Conservation (phyloP, 2,797 vertebrate species). For the Hypotaenidia okinawae region DNA sequence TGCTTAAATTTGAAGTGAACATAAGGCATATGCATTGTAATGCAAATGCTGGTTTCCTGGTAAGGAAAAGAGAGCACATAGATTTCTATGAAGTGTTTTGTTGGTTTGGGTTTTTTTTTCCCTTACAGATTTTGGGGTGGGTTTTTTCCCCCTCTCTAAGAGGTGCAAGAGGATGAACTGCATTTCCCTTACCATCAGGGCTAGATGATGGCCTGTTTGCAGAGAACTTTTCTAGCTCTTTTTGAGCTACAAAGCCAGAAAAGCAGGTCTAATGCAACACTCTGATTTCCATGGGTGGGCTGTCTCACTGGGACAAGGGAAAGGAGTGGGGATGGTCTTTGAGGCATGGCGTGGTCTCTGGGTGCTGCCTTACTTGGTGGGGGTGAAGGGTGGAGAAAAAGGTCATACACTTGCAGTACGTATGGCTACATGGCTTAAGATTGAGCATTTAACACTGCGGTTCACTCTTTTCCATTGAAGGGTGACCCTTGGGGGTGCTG, state of each 20-base stretch:
- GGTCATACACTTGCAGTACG: not conserved
- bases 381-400: not conserved
- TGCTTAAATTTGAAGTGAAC: not conserved
- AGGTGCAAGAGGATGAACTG: not conserved
- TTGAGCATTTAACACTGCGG: not conserved
- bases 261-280: not conserved
- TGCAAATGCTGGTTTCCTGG: not conserved
- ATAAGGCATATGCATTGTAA: not conserved
- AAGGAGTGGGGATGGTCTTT: not conserved
- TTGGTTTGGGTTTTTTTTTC: no score
- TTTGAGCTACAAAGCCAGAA: not conserved
- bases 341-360: not conserved
- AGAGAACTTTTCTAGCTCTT: not conserved
- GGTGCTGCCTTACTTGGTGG: not conserved
- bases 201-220: not conserved
- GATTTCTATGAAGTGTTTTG: not conserved
- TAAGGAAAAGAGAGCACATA: not conserved
- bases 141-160: not conserved
- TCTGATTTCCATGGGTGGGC: not conserved
- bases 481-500: not conserved
- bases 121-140: not conserved
- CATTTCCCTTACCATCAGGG: not conserved
- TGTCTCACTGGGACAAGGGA: not conserved
- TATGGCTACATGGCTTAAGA: not conserved
- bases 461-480: not conserved